Base-by-base conservation (phyloP, 2,888 invertebrate species). In the Escarpia spicata region DNA sequence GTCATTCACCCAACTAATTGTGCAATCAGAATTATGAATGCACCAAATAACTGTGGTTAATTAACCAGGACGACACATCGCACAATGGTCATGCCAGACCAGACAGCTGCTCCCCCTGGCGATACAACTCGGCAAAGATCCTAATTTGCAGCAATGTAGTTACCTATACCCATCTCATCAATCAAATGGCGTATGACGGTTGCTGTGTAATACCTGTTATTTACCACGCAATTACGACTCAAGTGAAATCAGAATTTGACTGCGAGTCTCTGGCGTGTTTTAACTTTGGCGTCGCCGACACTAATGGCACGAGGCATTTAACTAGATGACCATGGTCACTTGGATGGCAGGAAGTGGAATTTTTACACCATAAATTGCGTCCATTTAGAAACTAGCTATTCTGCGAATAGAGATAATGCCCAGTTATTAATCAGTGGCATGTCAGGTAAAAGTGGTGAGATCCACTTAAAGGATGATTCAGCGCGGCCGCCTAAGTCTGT, bases 111-210 rank as follows among this genome's bases (percentile, higher is more conserved):
- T 75, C 75, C 75, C 75, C n/a, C 75, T 75, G 75, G 75, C 19
- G 75, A 75, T 6, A 75, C 26, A 75, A 75, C 75, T 75, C 75
- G 26, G 19, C 19, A 6, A 75, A 15, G 75, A 26, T 75, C 26
- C 75, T 75, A 75, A 75, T 75, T 75, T n/a, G n/a, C 26, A 75
- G 75, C 75, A 75, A 75, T 26, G 75, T 75, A 75, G 75, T 75
- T 75, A 75, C 75, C 75, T 75, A 75, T 75, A 75, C n/a, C 75
- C 75, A 75, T 75, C 75, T 75, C 75, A 75, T 75, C 75, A 75
- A 75, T 75, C 75, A 75, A 75, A 75, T 75, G n/a, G n/a, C 75
- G 75, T 75, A 75, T 75, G 75, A 75, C 75, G 0, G 75, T 75
- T 9, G n/a, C 75, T 75, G 19, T 26, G 75, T 75, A 75, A 75